phyloP scores from a whole-genome alignment of 2,113 vertebrate genomes.

The Platichthys stellatus region DNA sequence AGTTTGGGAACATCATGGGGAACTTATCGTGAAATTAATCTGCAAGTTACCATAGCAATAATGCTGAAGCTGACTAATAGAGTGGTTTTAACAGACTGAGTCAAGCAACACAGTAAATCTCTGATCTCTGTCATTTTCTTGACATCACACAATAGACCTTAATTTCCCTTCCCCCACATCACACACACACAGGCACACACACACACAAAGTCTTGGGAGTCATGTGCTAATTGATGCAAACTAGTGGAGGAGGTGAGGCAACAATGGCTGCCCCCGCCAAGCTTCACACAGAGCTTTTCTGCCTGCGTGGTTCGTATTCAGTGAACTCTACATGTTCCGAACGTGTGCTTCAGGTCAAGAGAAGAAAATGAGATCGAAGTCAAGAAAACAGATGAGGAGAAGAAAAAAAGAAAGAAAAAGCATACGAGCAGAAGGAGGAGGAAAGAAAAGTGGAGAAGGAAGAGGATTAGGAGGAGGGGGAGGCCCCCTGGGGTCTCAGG shows the following conservation, averaged over 20 bases:
- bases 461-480: conserved; percentile 46
- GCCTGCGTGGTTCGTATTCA: conserved; percentile 5
- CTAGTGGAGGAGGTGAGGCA: conserved; percentile 69
- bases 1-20: background rate
- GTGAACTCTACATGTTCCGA: background rate
- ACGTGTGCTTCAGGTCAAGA: background rate
- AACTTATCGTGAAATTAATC: background rate
- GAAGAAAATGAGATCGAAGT: background rate
- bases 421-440: conserved; percentile 23
- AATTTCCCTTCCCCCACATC: conserved; percentile 55
- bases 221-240: conserved; percentile 80
- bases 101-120: conserved; percentile 45
- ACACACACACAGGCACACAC: conserved; percentile 35
- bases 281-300: conserved; percentile 35
- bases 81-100: conserved; percentile 27
- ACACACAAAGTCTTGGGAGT: conserved; percentile 58
- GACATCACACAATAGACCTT: conserved; percentile 50
- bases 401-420: background rate
- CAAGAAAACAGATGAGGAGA: background rate
- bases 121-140: conserved; percentile 35
- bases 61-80: background rate
- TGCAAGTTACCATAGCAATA: background rate
- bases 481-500: conserved; percentile 62
- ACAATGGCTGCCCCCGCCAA: conserved; percentile 57
- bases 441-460: conserved; percentile 46